Conservation (phyloP, 2,797 vertebrate species). For the Salarias fasciatus region DNA sequence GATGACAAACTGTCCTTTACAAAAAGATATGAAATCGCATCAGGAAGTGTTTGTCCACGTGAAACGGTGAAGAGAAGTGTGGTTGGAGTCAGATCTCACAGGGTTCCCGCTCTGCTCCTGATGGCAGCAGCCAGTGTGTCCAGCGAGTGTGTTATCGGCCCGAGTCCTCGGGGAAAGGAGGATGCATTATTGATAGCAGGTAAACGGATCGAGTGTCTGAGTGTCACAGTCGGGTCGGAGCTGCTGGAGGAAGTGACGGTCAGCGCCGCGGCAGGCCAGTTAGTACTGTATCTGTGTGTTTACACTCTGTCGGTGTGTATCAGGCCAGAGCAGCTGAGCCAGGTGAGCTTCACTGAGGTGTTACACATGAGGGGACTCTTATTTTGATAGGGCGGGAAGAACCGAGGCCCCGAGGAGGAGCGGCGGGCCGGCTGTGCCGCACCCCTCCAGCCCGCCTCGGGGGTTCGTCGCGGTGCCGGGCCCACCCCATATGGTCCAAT, state of each 20-base stretch:
- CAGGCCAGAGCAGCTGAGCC: conserved; percentile 1
- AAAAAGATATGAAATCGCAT: too few relatives aligned
- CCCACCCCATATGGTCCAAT: conserved; percentile 32
- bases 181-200: conserved; percentile 51
- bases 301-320: too few relatives aligned
- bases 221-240: conserved; percentile 27
- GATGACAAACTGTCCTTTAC: too few relatives aligned
- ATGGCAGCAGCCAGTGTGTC: not conserved
- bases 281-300: too few relatives aligned
- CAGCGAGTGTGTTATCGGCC: conserved; percentile 4
- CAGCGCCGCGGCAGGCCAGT: too few relatives aligned
- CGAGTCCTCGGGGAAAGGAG: conserved; percentile 14
- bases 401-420: not conserved
- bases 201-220: conserved; percentile 41
- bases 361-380: conserved; percentile 17
- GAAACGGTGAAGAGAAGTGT: too few relatives aligned
- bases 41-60: too few relatives aligned
- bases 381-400: conserved; percentile 34
- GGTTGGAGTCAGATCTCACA: too few relatives aligned
- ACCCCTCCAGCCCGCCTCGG: not conserved
- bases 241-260: not conserved
- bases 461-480: conserved; percentile 11
- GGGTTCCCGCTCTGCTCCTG: too few relatives aligned
- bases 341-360: conserved; percentile 24
- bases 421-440: not conserved